Evolutionary conservation across 2,797 vertebrate genomes (phyloP).

Genomic region (Notoglanidium macrostoma): DNA sequence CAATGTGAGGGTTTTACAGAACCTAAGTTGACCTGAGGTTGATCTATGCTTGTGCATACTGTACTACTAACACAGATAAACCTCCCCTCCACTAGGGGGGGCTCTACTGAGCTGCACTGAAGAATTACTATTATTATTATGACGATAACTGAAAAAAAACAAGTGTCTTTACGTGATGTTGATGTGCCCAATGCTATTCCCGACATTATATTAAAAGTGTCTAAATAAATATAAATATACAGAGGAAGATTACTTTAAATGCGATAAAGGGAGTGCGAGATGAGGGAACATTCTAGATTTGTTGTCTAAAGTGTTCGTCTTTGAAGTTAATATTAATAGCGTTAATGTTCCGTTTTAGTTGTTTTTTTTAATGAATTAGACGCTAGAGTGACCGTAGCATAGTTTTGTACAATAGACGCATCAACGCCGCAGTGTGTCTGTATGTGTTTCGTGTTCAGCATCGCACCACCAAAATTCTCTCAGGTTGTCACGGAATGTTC

Average conservation of each 20-base stretch:
- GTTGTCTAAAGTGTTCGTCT: constrained; percentile 45
- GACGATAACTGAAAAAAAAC: constrained; percentile 51
- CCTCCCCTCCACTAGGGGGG: constrained; percentile 50
- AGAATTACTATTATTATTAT: constrained; percentile 46
- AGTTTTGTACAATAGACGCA: constrained; percentile 54
- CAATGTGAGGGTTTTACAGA: constrained; percentile 51
- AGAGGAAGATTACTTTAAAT: constrained; percentile 30
- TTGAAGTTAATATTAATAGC: constrained; percentile 39
- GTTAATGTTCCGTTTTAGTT: constrained; percentile 45
- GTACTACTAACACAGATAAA: constrained; percentile 70
- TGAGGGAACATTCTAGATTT: constrained; percentile 35
- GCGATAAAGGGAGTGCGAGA: constrained; percentile 5
- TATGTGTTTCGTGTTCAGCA: constrained; percentile 65
- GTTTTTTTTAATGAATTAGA: constrained; percentile 45
- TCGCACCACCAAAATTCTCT: constrained; percentile 72
- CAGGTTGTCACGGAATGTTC: constrained; percentile 71
- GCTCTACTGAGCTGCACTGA: constrained; percentile 59
- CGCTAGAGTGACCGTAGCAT: constrained; percentile 40
- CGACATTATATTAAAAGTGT: constrained; percentile 51
- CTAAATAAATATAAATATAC: constrained; percentile 39
- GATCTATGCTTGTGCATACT: constrained; percentile 67
- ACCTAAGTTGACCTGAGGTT: constrained; percentile 41
- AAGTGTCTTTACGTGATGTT: constrained; percentile 65
- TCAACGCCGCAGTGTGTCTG: constrained; percentile 54
- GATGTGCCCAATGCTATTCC: constrained; percentile 65